Conservation (phyloP, 2,888 invertebrate species). For the Adelphocoris suturalis region DNA sequence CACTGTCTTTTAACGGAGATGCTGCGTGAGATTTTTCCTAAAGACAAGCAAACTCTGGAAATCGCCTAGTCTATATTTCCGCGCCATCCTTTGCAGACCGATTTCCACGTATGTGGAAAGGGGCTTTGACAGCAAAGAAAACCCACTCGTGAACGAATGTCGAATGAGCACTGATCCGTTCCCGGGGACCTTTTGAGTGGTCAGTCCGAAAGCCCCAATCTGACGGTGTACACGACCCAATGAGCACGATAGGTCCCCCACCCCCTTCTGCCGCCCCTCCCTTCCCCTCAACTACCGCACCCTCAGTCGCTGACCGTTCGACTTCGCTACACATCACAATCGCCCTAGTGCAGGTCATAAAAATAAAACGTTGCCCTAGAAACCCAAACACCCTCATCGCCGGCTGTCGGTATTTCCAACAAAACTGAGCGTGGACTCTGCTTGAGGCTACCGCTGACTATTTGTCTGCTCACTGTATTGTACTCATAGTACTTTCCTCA, state of each 20-base stretch:
- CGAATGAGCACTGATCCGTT: constrained; percentile 24
- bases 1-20: too few relatives aligned
- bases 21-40: too few relatives aligned
- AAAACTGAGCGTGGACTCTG: background rate
- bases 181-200: constrained; percentile 9
- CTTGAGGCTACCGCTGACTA: too few relatives aligned
- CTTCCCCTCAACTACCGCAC: background rate
- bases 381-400: background rate
- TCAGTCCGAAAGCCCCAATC: background rate
- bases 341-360: constrained; percentile 7
- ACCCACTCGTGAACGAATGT: background rate
- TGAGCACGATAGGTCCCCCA: background rate
- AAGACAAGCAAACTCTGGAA: background rate
- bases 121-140: constrained; percentile 18
- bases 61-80: background rate
- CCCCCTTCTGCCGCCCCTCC: background rate
- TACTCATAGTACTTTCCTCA: too few relatives aligned
- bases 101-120: background rate
- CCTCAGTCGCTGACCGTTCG: background rate
- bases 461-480: too few relatives aligned
- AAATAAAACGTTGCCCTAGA: constrained; percentile 2
- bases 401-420: background rate
- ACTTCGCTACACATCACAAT: constrained; percentile 14
- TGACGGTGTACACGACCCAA: constrained; percentile 16
- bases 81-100: background rate